phyloP scores from a whole-genome alignment of 1,140 invertebrate genomes.

The Homalodisca vitripennis region DNA sequence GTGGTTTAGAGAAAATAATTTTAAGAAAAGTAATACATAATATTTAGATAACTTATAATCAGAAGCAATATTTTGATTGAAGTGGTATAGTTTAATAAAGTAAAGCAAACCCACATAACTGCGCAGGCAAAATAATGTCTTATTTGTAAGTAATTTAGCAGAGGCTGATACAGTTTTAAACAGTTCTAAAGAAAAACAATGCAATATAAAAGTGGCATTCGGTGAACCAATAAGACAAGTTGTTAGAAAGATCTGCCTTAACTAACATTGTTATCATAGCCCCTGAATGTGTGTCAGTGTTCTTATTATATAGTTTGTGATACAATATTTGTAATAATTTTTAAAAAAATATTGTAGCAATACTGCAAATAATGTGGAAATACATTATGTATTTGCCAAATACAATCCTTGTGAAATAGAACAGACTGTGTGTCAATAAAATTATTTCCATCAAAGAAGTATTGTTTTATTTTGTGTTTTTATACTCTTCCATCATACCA shows the following conservation, averaged over 20 bases:
- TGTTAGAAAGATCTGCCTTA: conserved; percentile 17
- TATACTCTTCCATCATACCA: no score
- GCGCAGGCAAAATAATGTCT: not conserved
- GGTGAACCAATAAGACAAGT: not conserved
- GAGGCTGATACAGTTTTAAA: no score
- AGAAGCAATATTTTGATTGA: not conserved
- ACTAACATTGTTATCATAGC: not conserved
- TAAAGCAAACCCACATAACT: not conserved
- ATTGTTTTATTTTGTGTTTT: no score
- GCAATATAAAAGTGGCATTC: not conserved
- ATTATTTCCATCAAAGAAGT: not conserved
- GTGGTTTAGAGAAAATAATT: not conserved
- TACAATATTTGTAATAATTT: conserved; percentile 25
- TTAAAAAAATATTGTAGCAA: conserved; percentile 25
- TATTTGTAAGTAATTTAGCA: not conserved
- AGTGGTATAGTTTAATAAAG: not conserved
- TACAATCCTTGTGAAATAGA: conserved; percentile 9
- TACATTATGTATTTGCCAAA: conserved; percentile 8
- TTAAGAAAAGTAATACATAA: not conserved
- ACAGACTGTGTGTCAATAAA: not conserved
- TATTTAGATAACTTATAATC: not conserved
- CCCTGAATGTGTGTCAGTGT: conserved; percentile 7
- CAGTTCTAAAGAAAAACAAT: not conserved
- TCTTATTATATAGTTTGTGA: conserved; percentile 23
- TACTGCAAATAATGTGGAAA: conserved; percentile 16